phyloP scores from a whole-genome alignment of 2,888 invertebrate species.

The Hypsopygia costalis region DNA sequence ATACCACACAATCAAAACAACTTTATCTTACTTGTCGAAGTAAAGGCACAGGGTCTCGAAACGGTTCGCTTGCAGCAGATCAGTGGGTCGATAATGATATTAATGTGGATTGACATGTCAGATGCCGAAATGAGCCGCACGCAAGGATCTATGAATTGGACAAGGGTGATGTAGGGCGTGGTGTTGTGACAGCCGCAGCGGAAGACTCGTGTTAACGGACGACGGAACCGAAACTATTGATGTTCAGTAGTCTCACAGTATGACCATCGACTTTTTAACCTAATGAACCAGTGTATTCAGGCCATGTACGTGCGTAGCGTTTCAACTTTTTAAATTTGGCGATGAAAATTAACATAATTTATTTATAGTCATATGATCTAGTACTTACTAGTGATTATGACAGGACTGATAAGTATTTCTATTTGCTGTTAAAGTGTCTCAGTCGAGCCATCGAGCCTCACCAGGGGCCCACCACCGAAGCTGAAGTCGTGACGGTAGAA shows the following conservation, averaged over 20 bases:
- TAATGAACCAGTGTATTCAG: too few species aligned
- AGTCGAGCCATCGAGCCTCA: too few species aligned
- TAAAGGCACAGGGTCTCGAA: background rate
- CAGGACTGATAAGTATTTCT: too few species aligned
- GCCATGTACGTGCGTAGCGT: too few species aligned
- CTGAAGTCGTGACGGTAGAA: too few species aligned
- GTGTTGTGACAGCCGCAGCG: constrained; percentile 69
- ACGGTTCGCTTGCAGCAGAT: constrained; percentile 6
- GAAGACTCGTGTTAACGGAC: constrained; percentile 52
- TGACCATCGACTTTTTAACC: too few species aligned
- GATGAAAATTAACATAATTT: too few species aligned
- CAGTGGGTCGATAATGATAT: constrained; percentile 5
- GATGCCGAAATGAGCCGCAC: constrained; percentile 41
- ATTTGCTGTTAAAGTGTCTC: too few species aligned
- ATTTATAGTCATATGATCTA: too few species aligned
- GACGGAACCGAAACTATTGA: constrained; percentile 23
- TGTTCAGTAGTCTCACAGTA: background rate
- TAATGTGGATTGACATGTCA: constrained; percentile 40
- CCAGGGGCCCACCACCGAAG: too few species aligned
- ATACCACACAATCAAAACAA: background rate
- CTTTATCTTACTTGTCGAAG: background rate
- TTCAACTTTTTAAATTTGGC: too few species aligned
- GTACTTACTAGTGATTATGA: too few species aligned
- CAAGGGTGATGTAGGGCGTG: constrained; percentile 48
- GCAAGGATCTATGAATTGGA: constrained; percentile 41